These are phyloP conservation scores for Acromyrmex heyeri DNA, from an alignment of 1,140 invertebrate genomes.

Conservation along the genomic window DNA sequence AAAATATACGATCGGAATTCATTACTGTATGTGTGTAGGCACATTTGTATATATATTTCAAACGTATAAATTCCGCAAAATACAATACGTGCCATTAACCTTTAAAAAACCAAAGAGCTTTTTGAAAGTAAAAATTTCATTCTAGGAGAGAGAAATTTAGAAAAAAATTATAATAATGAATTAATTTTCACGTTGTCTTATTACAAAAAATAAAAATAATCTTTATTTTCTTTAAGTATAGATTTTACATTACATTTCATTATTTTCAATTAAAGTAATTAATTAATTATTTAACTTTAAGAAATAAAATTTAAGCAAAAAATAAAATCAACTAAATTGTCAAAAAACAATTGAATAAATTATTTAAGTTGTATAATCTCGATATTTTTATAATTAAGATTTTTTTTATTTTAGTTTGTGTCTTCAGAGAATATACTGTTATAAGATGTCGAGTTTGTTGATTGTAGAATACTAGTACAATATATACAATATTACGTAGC, in stretches of 20 bases:
- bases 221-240: neutral
- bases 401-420: neutral
- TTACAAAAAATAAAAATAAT: neutral
- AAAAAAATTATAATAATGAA: slow-evolving; percentile 2
- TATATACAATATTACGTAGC: neutral
- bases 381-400: neutral
- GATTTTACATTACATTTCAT: neutral
- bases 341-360: neutral
- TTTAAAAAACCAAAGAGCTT: neutral
- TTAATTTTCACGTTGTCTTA: neutral
- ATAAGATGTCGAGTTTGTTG: neutral
- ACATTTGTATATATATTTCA: neutral
- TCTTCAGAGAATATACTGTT: neutral
- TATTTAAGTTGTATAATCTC: neutral
- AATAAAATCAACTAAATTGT: neutral
- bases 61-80: neutral
- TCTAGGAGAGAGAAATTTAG: neutral
- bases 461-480: neutral
- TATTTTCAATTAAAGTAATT: neutral
- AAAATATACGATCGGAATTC: slow-evolving; percentile 17
- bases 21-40: neutral
- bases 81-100: neutral
- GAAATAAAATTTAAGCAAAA: neutral
- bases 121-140: neutral
- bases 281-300: neutral